Conservation (phyloP, 2,888 invertebrate genomes). For the Eupeodes luniger region DNA sequence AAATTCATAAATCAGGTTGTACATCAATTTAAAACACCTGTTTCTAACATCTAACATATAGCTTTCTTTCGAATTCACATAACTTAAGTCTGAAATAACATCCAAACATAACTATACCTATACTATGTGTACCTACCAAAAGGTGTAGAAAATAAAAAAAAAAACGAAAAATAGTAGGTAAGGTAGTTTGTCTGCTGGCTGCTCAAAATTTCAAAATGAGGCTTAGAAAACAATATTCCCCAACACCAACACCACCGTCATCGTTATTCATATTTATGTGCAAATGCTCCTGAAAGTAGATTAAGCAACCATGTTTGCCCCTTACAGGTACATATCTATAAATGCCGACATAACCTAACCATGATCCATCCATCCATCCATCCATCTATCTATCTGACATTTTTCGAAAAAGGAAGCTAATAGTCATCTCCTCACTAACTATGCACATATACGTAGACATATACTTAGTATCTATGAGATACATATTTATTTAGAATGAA, state of each 20-base stretch:
- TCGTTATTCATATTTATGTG: conserved; percentile 47
- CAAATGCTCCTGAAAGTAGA: conserved; percentile 59
- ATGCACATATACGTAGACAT: not conserved
- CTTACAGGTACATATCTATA: not conserved
- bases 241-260: not conserved
- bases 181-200: conserved; percentile 19
- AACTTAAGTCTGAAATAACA: conserved; percentile 21
- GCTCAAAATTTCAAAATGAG: conserved; percentile 28
- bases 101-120: not conserved
- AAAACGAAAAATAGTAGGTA: not conserved
- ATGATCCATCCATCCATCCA: conserved; percentile 14
- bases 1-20: conserved; percentile 48
- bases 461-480: not conserved
- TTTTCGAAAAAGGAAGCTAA: conserved; percentile 18
- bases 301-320: conserved; percentile 9
- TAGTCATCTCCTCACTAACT: not conserved
- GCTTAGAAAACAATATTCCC: conserved; percentile 48
- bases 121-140: too few species aligned
- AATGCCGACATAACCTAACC: not conserved
- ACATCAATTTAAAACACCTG: conserved; percentile 2
- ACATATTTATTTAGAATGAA: not conserved
- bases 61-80: not conserved
- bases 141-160: not conserved
- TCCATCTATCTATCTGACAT: conserved; percentile 14
- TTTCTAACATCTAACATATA: conserved; percentile 2